Evolutionary conservation across 2,113 vertebrate genomes (phyloP).

Genomic region (Sturnira hondurensis): DNA sequence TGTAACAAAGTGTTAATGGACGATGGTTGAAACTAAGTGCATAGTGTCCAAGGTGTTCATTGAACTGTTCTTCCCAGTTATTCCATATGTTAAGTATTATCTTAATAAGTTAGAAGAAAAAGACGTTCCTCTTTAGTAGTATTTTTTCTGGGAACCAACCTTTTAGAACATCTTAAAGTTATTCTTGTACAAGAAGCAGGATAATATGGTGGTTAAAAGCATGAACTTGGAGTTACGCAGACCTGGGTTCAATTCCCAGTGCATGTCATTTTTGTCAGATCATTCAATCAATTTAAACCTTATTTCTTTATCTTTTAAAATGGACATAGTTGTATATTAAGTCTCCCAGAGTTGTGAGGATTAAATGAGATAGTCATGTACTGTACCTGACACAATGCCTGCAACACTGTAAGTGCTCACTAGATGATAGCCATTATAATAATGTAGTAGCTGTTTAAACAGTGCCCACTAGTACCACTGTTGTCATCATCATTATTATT

Average conservation of each 20-base stretch:
- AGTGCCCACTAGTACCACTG: not conserved
- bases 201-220: constrained; percentile 24
- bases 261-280: not conserved
- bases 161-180: constrained; percentile 44
- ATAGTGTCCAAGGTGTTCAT: not conserved
- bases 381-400: not conserved
- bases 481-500: not conserved
- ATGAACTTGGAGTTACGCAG: constrained; percentile 26
- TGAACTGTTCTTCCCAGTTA: constrained; percentile 1
- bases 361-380: constrained; percentile 13
- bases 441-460: not conserved
- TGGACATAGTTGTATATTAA: not conserved
- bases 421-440: not conserved
- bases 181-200: constrained; percentile 5
- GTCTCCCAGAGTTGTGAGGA: not conserved
- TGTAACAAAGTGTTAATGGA: not conserved
- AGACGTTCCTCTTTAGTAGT: not conserved
- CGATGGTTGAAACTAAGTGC: not conserved
- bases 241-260: not conserved
- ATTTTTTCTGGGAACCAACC: not conserved
- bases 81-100: constrained; percentile 26
- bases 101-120: not conserved
- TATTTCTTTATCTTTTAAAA: constrained; percentile 33
- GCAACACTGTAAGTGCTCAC: not conserved
- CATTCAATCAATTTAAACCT: constrained; percentile 9